Evolutionary conservation across 2,888 invertebrate genomes (phyloP), one percentile per base, ranked within the genome.

Genomic region (Polylopha cassiicola): DNA sequence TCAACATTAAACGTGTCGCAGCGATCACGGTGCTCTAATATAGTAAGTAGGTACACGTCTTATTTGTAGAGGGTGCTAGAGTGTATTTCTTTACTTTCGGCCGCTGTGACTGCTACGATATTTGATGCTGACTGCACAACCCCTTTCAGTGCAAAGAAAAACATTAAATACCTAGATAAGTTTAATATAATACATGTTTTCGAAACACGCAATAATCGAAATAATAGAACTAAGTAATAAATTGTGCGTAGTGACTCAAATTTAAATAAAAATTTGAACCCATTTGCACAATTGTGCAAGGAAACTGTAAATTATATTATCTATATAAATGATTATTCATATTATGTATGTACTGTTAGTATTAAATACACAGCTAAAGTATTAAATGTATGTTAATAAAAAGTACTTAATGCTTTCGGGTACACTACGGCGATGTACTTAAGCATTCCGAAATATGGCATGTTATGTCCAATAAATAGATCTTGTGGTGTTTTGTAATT

Each of bases 401-500:
- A 67, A 68, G 67, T 78, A 79, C 70, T 65, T 75, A 71, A 69
- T 66, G 72, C 76, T 78, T 63, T 67, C 68, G 72, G 76, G 65
- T 60, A 62, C 65, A 53, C 55, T 62, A 65, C 61, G 76, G 73
- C 74, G 62, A 72, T 74, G 81, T 82, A 81, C 77, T 80, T 82
- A 82, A 76, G 77, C 74, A 76, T 79, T 73, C 73, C 58, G 66
- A 69, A 64, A 71, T 57, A 69, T 61, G 79, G 55, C 79, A 80
- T 79, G 73, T 69, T 68, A 73, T 78, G 77, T 78, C 74, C 61
- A 62, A 77, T n/a, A n/a, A n/a, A n/a, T 81, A 80, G 74, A 81
- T 75, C 78, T 84, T 84, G 82, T 84, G 85, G 85, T 85, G 82
- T 85, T 84, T 84, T 84, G 75, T 84, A 84, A 84, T 81, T 81